Evolutionary conservation across 2,113 vertebrate species (phyloP).

Genomic region (Rhinogobius similis): DNA sequence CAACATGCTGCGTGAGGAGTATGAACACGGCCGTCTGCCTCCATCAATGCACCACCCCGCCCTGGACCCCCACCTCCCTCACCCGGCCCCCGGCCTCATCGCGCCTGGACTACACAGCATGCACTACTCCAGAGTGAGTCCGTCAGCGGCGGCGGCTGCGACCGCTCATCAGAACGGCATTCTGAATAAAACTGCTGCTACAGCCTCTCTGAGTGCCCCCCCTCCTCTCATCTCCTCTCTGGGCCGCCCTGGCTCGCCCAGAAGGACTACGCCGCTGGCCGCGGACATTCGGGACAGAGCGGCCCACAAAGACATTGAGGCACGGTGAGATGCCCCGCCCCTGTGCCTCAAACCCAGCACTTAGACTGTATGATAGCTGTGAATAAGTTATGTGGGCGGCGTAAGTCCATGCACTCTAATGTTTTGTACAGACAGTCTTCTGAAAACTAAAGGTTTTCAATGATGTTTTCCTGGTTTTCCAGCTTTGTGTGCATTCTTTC

Average conservation of each 20-base stretch:
- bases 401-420: constrained; percentile 35
- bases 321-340: constrained; percentile 79
- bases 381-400: constrained; percentile 68
- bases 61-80: constrained; percentile 90
- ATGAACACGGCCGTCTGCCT: constrained; percentile 90
- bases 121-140: constrained; percentile 94
- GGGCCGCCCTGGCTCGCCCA: constrained; percentile 88
- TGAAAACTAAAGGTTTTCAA: constrained; percentile 68
- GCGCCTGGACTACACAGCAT: constrained; percentile 91
- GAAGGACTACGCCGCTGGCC: constrained; percentile 93
- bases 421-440: constrained; percentile 67
- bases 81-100: constrained; percentile 87
- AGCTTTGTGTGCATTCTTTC: constrained; percentile 74
- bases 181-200: constrained; percentile 92
- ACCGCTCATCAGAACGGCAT: constrained; percentile 87
- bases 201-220: constrained; percentile 92
- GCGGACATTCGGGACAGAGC: constrained; percentile 92
- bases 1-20: constrained; percentile 93
- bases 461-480: constrained; percentile 78
- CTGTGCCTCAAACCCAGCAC: constrained; percentile 72
- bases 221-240: constrained; percentile 93
- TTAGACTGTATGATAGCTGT: constrained; percentile 79
- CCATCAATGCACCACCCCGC: constrained; percentile 84
- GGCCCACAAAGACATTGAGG: constrained; percentile 95
- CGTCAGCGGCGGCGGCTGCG: constrained; percentile 78